phyloP scores from a whole-genome alignment of 2,113 vertebrate genomes.

The Pipra filicauda region DNA sequence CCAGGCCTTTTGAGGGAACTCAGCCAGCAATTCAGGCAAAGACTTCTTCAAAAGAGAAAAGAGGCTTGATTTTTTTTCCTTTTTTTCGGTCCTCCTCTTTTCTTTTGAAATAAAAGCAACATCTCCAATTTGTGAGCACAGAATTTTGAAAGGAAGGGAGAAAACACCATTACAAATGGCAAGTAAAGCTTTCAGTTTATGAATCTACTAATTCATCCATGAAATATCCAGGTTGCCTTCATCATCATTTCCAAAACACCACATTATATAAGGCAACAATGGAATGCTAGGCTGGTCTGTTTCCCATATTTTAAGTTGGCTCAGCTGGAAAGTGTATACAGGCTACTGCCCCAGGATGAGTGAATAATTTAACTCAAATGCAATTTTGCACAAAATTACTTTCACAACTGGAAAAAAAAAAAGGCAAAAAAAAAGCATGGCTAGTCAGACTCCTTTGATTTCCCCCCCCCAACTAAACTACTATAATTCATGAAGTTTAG shows the following conservation, averaged over 20 bases:
- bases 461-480: neutral
- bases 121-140: neutral
- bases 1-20: neutral
- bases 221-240: conserved; percentile 45
- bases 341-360: conserved; percentile 29
- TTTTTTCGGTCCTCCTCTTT: neutral
- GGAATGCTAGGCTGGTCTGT: conserved; percentile 30
- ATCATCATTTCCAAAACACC: conserved; percentile 54
- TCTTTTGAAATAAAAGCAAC: conserved; percentile 11
- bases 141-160: neutral
- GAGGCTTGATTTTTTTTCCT: neutral
- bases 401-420: neutral
- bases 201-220: conserved; percentile 46
- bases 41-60: neutral
- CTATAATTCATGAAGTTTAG: neutral
- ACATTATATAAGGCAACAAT: conserved; percentile 44
- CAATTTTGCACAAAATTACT: conserved; percentile 43
- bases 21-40: neutral
- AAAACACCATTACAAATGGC: conserved; percentile 1
- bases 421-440: neutral
- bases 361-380: conserved; percentile 47
- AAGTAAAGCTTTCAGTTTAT: conserved; percentile 40
- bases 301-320: conserved; percentile 35
- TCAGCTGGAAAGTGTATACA: conserved; percentile 51
- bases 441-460: neutral